A percentile compares a stretch with the other conserved stretches of the same genome.
Conservation (phyloP, 2,797 vertebrate genomes). For the Cichlasoma orientale region DNA sequence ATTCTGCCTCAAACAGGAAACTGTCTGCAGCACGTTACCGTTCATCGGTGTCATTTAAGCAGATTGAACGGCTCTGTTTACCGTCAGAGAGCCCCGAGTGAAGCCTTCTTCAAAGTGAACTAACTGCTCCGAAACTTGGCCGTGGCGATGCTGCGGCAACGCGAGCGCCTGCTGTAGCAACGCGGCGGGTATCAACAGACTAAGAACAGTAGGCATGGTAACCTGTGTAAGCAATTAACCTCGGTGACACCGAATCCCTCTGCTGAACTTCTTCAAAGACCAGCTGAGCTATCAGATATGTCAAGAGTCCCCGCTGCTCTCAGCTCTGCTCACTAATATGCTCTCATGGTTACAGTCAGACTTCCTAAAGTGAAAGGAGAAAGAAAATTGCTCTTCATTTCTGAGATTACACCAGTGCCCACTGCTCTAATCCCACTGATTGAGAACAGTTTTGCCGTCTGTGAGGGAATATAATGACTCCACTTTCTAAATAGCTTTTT, state of each 20-base stretch:
- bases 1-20: slow-evolving; percentile 30
- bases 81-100: slow-evolving; percentile 22
- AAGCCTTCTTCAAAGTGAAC: slow-evolving; percentile 55
- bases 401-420: slow-evolving; percentile 5
- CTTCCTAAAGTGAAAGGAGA: slow-evolving; percentile 43
- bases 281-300: slow-evolving; percentile 46
- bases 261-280: slow-evolving; percentile 59
- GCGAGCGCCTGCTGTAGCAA: slow-evolving; percentile 14
- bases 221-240: slow-evolving; percentile 75
- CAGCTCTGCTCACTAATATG: slow-evolving; percentile 47
- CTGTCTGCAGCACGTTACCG: slow-evolving; percentile 27
- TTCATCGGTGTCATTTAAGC: slow-evolving; percentile 35
- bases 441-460: slow-evolving; percentile 20
- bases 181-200: slow-evolving; percentile 31
- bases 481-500: neutral
- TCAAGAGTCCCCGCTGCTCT: slow-evolving; percentile 48
- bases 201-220: slow-evolving; percentile 50
- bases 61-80: slow-evolving; percentile 53
- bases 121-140: slow-evolving; percentile 29
- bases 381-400: slow-evolving; percentile 42
- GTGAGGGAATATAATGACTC: neutral
- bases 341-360: slow-evolving; percentile 37
- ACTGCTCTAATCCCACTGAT: slow-evolving; percentile 21
- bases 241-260: slow-evolving; percentile 52
- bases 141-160: slow-evolving; percentile 15